Evolutionary conservation across 37 sponge, comb jelly and placozoan genomes (phyloP).

Genomic region (Diacarnus erythraeanus): DNA sequence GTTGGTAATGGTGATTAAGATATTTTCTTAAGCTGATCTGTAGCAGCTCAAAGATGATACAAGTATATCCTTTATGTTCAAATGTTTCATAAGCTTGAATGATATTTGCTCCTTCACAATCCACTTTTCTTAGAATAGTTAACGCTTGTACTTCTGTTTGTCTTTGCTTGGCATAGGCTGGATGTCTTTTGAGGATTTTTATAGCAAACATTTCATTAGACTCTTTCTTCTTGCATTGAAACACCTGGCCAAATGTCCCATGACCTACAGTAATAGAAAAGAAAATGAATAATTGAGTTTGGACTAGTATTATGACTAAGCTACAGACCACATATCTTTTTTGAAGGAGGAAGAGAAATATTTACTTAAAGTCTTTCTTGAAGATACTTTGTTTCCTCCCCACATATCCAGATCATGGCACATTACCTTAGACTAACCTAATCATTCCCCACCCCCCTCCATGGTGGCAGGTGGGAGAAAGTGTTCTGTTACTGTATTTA

Average conservation of each 20-base stretch:
- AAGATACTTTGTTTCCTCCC: too few species aligned
- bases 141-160: slow-evolving; percentile 87
- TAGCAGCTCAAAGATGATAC: slow-evolving; percentile 93
- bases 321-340: too few species aligned
- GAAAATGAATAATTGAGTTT: too few species aligned
- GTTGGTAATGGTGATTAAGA: slow-evolving; percentile 83
- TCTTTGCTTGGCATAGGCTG: slow-evolving; percentile 91
- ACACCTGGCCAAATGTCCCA: slow-evolving; percentile 96
- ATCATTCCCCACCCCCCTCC: too few species aligned
- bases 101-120: slow-evolving; percentile 73
- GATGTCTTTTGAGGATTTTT: slow-evolving; percentile 86
- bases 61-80: slow-evolving; percentile 83
- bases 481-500: too few species aligned
- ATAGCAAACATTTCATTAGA: slow-evolving; percentile 83
- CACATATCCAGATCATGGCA: too few species aligned
- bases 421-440: too few species aligned
- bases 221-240: slow-evolving; percentile 77
- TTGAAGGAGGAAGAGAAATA: too few species aligned
- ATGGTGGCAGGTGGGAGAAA: too few species aligned
- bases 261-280: slow-evolving; percentile 27
- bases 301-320: too few species aligned
- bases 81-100: slow-evolving; percentile 90
- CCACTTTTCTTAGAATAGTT: slow-evolving; percentile 49
- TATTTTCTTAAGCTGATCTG: slow-evolving; percentile 90
- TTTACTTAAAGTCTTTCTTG: too few species aligned